Base-by-base conservation (phyloP, 2,888 invertebrate species). In the Stenchaetothrips biformis region DNA sequence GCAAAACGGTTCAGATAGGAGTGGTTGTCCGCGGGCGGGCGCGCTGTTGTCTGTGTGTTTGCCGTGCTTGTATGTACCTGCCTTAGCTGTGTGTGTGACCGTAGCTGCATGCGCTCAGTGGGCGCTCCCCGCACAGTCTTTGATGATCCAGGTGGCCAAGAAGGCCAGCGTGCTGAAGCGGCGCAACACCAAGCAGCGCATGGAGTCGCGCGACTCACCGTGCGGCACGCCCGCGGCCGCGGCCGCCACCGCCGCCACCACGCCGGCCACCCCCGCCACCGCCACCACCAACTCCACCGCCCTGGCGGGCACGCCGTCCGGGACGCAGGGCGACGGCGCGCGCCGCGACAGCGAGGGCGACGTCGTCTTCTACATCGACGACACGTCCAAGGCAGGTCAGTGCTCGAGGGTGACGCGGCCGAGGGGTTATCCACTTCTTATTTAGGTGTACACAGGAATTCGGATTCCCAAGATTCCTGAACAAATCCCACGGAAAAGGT, bases 151-250 rank as follows among this genome's bases (percentile, higher is more conserved):
- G 91, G 92, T 92, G 85, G 92, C 92, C 82, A 92, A 93, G 86
- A 91, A 92, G 85, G 92, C 93, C 82, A 92, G 92, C 84, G 92
- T 93, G 83, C 88, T 93, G 83, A 92, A 92, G 86, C 88, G 93
- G 82, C 88, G 92, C 82, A 92, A 92, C 86, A 92, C 92, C 80
- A 88, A 90, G 84, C 91, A 91, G 84, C 89, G 91, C 83, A 91
- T 92, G 91, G 92, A 92, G 83, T 85, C 88, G 48, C 86, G 87
- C 9, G 85, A 80, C 81, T 79, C 80, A 77, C 81, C 67, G 80
- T 84, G 86, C 80, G 37, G 81, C 83, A 82, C 80, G 82, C 48
- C 79, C 85, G 85, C 81, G 85, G 85, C 82, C 83, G 79, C 8
- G 27, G 53, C 79, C 18, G 78, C 82, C 9, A 77, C 82, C 47